phyloP scores from a whole-genome alignment of 2,888 invertebrate genomes.

The Linnaemya tessellans region DNA sequence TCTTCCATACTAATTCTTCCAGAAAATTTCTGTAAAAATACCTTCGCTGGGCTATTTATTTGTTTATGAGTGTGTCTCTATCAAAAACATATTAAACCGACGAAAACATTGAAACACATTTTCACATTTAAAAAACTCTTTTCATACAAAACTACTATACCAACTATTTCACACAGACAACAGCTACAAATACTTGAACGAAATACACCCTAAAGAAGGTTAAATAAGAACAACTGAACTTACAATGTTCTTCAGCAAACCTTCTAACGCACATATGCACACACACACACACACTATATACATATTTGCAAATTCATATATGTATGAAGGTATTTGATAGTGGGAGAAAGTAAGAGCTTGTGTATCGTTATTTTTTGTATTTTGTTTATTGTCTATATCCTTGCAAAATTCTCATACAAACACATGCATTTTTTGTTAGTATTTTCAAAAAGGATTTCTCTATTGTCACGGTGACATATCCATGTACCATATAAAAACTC shows the following conservation, averaged over 20 bases:
- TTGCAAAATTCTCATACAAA: slow-evolving; percentile 4
- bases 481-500: slow-evolving; percentile 49
- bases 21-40: neutral
- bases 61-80: slow-evolving; percentile 35
- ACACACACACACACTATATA: neutral
- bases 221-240: slow-evolving; percentile 66
- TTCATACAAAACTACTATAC: slow-evolving; percentile 28
- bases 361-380: slow-evolving; percentile 50
- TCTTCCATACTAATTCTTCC: too few species aligned
- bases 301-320: neutral
- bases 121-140: slow-evolving; percentile 57
- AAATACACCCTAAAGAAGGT: slow-evolving; percentile 29
- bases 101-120: slow-evolving; percentile 63
- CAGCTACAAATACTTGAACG: slow-evolving; percentile 22
- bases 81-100: slow-evolving; percentile 67
- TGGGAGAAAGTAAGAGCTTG: slow-evolving; percentile 4
- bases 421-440: slow-evolving; percentile 5
- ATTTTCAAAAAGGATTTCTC: slow-evolving; percentile 54
- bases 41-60: slow-evolving; percentile 38
- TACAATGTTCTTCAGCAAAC: slow-evolving; percentile 39
- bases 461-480: slow-evolving; percentile 68
- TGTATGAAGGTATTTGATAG: neutral
- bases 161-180: slow-evolving; percentile 38
- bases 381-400: slow-evolving; percentile 55
- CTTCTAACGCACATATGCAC: neutral